Conservation (phyloP, 1,140 invertebrate species). For the Wiebesia pumilae region DNA sequence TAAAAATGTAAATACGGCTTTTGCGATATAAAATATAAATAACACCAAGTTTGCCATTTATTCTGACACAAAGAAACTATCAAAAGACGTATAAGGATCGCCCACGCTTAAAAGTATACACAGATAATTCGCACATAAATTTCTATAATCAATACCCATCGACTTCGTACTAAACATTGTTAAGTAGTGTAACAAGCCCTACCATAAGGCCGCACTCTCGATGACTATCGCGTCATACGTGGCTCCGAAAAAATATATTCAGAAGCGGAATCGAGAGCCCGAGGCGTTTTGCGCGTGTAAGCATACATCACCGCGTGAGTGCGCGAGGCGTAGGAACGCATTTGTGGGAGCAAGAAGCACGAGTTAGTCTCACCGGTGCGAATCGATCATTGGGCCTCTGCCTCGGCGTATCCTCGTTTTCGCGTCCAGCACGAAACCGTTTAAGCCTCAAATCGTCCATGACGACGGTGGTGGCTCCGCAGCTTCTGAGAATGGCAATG, state of each 20-base stretch:
- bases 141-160: constrained; percentile 12
- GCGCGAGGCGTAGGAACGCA: neutral
- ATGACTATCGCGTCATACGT: too few species aligned
- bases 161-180: neutral
- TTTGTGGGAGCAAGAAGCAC: neutral
- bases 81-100: neutral
- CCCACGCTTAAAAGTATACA: neutral
- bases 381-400: constrained; percentile 38
- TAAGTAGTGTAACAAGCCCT: neutral
- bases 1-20: neutral
- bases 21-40: neutral
- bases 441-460: constrained; percentile 30
- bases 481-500: constrained; percentile 1
- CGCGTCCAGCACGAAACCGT: constrained; percentile 20
- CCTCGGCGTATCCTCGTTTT: neutral
- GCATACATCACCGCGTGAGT: neutral
- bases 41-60: neutral
- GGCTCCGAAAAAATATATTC: neutral
- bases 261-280: neutral
- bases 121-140: constrained; percentile 3
- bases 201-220: neutral
- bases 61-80: neutral
- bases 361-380: neutral
- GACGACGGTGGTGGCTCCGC: neutral
- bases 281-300: neutral